Percentiles rank a stretch among this genome's conserved stretches.
phyloP scores from a whole-genome alignment of 2,888 invertebrate genomes.

The Syritta pipiens region DNA sequence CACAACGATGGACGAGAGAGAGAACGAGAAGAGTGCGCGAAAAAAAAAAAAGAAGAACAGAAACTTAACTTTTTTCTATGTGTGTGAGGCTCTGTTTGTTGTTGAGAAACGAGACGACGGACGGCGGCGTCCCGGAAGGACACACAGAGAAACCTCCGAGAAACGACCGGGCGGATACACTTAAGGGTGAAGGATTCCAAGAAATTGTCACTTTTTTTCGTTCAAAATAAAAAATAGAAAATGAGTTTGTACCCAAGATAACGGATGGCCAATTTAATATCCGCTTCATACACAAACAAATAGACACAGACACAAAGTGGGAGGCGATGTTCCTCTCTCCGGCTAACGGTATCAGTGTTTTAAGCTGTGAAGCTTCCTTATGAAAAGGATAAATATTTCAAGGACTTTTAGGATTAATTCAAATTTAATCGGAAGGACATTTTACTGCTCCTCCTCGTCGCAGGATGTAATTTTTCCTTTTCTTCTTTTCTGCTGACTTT shows the following conservation, averaged over 20 bases:
- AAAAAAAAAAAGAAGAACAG: not conserved
- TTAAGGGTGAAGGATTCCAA: not conserved
- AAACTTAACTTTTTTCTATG: slow-evolving; percentile 1
- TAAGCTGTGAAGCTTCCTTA: too few species aligned
- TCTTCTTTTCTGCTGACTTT: not conserved
- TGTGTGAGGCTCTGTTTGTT: slow-evolving; percentile 5
- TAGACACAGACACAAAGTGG: not conserved
- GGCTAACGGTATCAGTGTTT: too few species aligned
- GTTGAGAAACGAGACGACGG: not conserved
- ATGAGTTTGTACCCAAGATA: slow-evolving; percentile 33
- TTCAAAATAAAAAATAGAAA: too few species aligned
- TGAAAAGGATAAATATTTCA: slow-evolving; percentile 9
- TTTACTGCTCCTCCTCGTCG: not conserved
- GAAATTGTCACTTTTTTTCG: slow-evolving; percentile 35
- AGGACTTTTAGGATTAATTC: slow-evolving; percentile 32
- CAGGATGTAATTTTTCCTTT: not conserved
- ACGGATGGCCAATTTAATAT: slow-evolving; percentile 55
- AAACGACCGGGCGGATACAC: not conserved
- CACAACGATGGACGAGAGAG: not conserved
- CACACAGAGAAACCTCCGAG: slow-evolving; percentile 25
- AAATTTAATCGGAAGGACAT: slow-evolving; percentile 29
- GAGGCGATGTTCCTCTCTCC: too few species aligned
- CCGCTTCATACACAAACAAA: slow-evolving; percentile 26
- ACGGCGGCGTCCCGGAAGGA: slow-evolving; percentile 41
- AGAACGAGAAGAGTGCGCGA: slow-evolving; percentile 31